A percentile compares a stretch with the other conserved stretches of the same genome.
These are phyloP conservation scores for Neomorphus geoffroyi DNA, from an alignment of 2,797 vertebrate species.

Conservation along the genomic window DNA sequence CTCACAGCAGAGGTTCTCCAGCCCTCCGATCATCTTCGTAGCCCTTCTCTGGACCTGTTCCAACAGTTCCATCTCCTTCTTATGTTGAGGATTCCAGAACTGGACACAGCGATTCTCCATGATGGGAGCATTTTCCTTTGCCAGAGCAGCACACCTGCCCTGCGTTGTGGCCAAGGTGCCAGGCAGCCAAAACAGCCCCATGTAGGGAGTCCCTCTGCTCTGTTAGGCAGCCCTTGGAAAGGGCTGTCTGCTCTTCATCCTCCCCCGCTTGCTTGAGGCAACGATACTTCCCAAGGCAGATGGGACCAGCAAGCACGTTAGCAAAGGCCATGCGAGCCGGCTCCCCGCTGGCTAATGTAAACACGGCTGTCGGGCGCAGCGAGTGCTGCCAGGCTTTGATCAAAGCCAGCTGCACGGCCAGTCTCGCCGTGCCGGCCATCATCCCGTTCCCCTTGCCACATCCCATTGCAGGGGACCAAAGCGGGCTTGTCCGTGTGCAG, in stretches of 20 bases:
- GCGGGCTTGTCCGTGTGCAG: background rate
- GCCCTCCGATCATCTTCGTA: no score
- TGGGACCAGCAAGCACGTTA: background rate
- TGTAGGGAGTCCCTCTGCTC: accelerated
- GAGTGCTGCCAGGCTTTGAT: slow-evolving; percentile 21
- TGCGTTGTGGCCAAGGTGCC: accelerated
- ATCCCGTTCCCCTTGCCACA: background rate
- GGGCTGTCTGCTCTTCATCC: background rate
- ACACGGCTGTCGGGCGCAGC: background rate
- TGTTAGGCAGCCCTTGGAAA: background rate
- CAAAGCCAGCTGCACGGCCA: background rate
- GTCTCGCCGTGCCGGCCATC: background rate
- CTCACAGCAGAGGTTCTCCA: no score
- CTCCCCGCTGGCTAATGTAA: background rate
- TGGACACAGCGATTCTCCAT: no score
- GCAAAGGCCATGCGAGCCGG: accelerated
- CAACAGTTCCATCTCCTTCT: no score
- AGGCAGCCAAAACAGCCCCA: accelerated
- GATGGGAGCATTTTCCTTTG: background rate
- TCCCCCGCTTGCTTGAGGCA: background rate
- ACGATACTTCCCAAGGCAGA: accelerated
- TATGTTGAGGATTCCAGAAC: no score
- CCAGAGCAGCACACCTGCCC: background rate
- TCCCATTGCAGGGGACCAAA: accelerated
- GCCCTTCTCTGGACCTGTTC: no score